Evolutionary conservation across 2,888 invertebrate genomes (phyloP).

Genomic region (Podabrus alpinus): DNA sequence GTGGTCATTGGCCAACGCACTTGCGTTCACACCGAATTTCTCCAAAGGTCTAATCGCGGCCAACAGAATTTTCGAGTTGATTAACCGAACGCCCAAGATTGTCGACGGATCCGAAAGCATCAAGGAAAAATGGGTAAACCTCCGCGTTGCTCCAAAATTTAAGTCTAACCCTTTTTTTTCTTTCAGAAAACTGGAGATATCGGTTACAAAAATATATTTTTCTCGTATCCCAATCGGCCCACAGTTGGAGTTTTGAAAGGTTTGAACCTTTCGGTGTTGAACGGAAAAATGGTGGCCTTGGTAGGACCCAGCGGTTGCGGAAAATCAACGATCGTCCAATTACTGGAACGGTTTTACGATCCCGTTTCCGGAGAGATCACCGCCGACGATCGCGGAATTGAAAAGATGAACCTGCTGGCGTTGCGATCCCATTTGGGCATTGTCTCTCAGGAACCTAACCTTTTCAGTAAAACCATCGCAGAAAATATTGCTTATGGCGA

Average conservation of each 20-base stretch:
- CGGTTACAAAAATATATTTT: neutral
- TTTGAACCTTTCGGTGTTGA: conserved; percentile 63
- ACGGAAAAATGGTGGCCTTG: conserved; percentile 75
- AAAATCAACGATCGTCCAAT: conserved; percentile 84
- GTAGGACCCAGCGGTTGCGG: conserved; percentile 86
- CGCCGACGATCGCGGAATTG: conserved; percentile 44
- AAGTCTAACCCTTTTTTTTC: neutral
- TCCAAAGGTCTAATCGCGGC: conserved; percentile 78
- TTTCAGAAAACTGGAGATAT: neutral
- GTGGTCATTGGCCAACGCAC: conserved; percentile 67
- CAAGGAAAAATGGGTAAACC: conserved; percentile 45
- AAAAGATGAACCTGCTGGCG: conserved; percentile 39
- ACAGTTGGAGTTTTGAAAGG: conserved; percentile 58
- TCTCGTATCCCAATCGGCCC: neutral
- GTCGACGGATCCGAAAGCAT: conserved; percentile 45
- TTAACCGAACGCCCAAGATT: conserved; percentile 66
- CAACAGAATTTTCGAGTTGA: conserved; percentile 66
- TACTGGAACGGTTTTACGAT: conserved; percentile 84
- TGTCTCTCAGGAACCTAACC: conserved; percentile 89
- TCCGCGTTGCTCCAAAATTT: neutral
- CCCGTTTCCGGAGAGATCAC: conserved; percentile 66
- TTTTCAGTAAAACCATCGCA: conserved; percentile 85
- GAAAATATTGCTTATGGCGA: conserved; percentile 95
- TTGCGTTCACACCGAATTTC: conserved; percentile 80
- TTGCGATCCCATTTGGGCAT: conserved; percentile 80